Conservation (phyloP, 2,888 invertebrate genomes). For the Silvanus unidentatus region DNA sequence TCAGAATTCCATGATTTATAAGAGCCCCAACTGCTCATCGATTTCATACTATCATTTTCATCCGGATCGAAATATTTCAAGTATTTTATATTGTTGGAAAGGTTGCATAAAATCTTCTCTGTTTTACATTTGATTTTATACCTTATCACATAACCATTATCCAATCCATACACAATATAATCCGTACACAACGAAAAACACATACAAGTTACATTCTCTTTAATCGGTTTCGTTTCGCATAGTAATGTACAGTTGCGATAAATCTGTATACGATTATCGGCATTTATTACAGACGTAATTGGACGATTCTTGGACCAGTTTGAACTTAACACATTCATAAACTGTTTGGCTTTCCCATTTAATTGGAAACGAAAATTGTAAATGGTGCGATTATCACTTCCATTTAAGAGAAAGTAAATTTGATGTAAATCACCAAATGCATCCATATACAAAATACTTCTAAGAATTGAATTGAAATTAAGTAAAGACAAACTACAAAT, state of each 20-base stretch:
- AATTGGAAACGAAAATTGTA: slow-evolving; percentile 7
- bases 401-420: too few species aligned
- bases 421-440: too few species aligned
- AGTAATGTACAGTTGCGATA: slow-evolving; percentile 30
- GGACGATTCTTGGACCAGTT: slow-evolving; percentile 5
- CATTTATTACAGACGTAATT: slow-evolving; percentile 23
- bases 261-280: slow-evolving; percentile 31
- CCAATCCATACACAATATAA: slow-evolving; percentile 34
- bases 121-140: slow-evolving; percentile 31
- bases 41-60: slow-evolving; percentile 4
- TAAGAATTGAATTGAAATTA: too few species aligned
- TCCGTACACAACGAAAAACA: slow-evolving; percentile 36
- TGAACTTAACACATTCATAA: slow-evolving; percentile 12
- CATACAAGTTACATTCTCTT: slow-evolving; percentile 27
- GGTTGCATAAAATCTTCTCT: neutral
- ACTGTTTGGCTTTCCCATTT: slow-evolving; percentile 22
- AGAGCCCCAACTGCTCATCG: too few species aligned
- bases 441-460: too few species aligned
- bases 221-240: slow-evolving; percentile 27
- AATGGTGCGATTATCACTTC: slow-evolving; percentile 7
- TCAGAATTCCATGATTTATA: too few species aligned
- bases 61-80: slow-evolving; percentile 25
- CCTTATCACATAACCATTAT: slow-evolving; percentile 31
- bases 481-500: neutral
- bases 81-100: slow-evolving; percentile 17